A percentile compares a stretch with the other conserved stretches of the same genome.
Conservation (phyloP, 2,797 vertebrate species). For the Pyrocephalus nanus region DNA sequence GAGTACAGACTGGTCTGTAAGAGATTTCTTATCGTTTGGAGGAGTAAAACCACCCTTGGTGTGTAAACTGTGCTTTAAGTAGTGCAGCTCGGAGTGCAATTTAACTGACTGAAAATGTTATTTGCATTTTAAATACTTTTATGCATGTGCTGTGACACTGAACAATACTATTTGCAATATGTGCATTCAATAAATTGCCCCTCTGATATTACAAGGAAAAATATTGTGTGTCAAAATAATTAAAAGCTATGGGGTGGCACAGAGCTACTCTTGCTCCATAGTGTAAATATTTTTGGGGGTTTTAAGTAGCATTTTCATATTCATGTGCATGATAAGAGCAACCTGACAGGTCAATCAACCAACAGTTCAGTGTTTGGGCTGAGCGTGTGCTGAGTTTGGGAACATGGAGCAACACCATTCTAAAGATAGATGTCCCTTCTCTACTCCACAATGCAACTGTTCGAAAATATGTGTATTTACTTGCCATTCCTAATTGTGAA, state of each 20-base stretch:
- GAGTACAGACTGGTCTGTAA: neutral
- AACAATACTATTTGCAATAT: neutral
- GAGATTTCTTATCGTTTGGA: neutral
- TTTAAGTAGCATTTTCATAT: neutral
- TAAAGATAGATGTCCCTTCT: slow-evolving; percentile 54
- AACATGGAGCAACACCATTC: neutral
- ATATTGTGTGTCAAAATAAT: neutral
- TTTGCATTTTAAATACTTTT: neutral
- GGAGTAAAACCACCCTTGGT: neutral
- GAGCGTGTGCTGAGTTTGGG: neutral
- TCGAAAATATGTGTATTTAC: slow-evolving; percentile 47
- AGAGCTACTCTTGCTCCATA: neutral
- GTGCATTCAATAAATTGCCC: neutral
- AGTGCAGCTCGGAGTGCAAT: neutral
- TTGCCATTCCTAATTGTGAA: slow-evolving; percentile 38
- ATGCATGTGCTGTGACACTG: neutral
- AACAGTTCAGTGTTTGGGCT: slow-evolving; percentile 11
- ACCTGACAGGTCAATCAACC: neutral
- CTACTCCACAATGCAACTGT: slow-evolving; percentile 35
- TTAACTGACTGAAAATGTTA: neutral
- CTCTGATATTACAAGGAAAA: neutral
- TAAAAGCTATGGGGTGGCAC: neutral
- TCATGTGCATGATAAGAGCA: neutral
- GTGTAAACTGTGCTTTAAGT: neutral
- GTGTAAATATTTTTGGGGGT: neutral